Base-by-base conservation (phyloP, 2,888 invertebrate species). In the Rhamphomyia laevipes region DNA sequence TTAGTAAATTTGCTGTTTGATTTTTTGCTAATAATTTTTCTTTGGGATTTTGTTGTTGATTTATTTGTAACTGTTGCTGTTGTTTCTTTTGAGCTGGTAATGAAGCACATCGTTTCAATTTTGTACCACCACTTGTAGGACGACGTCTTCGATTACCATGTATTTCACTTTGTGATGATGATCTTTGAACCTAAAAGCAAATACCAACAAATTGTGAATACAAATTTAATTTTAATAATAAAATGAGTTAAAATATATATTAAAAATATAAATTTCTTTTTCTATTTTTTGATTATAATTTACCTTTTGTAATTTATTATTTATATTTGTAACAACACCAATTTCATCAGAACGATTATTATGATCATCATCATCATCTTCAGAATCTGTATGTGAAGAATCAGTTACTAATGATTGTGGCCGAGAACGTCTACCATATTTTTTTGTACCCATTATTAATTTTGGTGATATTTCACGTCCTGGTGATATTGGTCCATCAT, bases 391-490 rank as follows among this genome's bases (percentile, higher is more conserved):
- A 41, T 64, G 65, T 47, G 63, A 64, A 47, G 61, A 61, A 47
- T 67, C 66, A 30, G 64, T 59, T 45, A 65, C 66, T 42, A 71
- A 67, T 42, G 62, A 65, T 53, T 75, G 74, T 1, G 84, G 84
- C 38, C 82, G 74, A 3, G 84, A 83, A 43, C 84, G 73, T 1
- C 86, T 74, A 1, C 85, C 86, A 68, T 86, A 86, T 63, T 84
- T 84, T 63, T 86, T 86, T 21, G 81, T 76, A 2, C 85, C 85
- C 59, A 81, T 80, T 1, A 84, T 77, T 56, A 80, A 78, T 62
- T 82, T 83, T 4, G 85, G 85, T 1, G 80, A 82, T 12, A 83
- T 79, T 68, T 84, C 85, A 37, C 83, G 74, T 54, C 80, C 82
- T 0, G 82, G 80, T 7, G 77, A 77, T 46, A 68, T 67, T 27